Evolutionary conservation across 1,140 invertebrate genomes (phyloP), one percentile per base, ranked within the genome.

Genomic region (Babylonia areolata): DNA sequence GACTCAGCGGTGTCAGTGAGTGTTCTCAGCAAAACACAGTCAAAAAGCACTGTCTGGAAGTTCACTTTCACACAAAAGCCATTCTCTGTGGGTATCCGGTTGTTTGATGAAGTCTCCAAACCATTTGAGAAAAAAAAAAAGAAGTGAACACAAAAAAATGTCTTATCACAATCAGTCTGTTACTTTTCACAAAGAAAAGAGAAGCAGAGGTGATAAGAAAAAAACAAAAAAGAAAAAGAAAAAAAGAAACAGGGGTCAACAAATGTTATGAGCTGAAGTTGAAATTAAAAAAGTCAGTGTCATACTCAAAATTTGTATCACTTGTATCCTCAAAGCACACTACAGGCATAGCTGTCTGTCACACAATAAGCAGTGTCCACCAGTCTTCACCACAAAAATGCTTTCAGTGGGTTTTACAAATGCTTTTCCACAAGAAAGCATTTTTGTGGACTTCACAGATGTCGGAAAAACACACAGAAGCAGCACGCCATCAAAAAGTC

Each of bases 341-440:
- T 35, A 6, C 17, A 28, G 28, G 35, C 35, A 1, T 0, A 17
- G 31, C 35, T 40, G 75, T 77, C 75, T 42, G 37, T 77, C 75
- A 77, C 75, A 77, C 39, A 77, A 39, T 40, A 40, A 77, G 35
- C 75, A 40, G 75, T 40, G 75, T 77, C 75, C 33, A 28, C 23
- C 35, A 6, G 2, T 77, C 71, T 73, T 73, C 71, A 73, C 71
- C 71, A 73, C 71, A 73, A 37, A 35, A 73, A 73, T 31, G 12
- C 71, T 64, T 64, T 64, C 58, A 23, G 58, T 64, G 58, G 58
- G 58, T 64, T 20, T 5, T 23, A 64, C 5, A 12, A 64, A 23
- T 77, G 40, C 71, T 73, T 35, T 37, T 11, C 71, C 71, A 73
- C 71, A 2, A 37, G 35, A 73, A 73, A 33, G 31, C 71, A 37